Evolutionary conservation across 2,113 vertebrate genomes (phyloP).

Genomic region (Nerophis ophidion): DNA sequence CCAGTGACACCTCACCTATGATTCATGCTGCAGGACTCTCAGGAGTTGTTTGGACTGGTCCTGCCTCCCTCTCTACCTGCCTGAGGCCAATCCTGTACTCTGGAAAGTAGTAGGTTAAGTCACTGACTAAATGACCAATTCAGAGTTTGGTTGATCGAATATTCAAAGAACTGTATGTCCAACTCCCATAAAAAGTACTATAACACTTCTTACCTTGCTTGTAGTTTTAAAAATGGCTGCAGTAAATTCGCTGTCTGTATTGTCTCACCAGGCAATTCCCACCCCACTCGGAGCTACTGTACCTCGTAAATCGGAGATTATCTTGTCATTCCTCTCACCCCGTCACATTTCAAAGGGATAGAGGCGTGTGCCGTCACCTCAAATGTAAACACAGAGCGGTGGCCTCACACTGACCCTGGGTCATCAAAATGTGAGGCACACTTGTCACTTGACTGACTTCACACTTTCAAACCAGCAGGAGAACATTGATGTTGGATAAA

Average conservation of each 20-base stretch:
- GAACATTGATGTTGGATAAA: slow-evolving; percentile 4
- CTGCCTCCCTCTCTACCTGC: slow-evolving; percentile 18
- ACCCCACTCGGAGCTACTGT: slow-evolving; percentile 48
- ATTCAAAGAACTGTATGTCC: not conserved
- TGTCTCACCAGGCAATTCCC: slow-evolving; percentile 4
- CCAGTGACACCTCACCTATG: not conserved
- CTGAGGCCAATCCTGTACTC: not conserved
- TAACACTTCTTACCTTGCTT: not conserved
- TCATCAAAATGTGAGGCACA: slow-evolving; percentile 59
- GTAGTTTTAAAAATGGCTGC: not conserved
- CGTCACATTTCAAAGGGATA: slow-evolving; percentile 52
- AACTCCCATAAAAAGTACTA: not conserved
- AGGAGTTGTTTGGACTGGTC: slow-evolving; percentile 23
- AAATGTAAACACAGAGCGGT: slow-evolving; percentile 51
- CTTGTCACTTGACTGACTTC: slow-evolving; percentile 64
- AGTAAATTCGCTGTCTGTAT: not conserved
- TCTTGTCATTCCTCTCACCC: slow-evolving; percentile 41
- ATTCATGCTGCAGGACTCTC: slow-evolving; percentile 19
- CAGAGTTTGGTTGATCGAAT: not conserved
- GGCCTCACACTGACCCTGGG: slow-evolving; percentile 45
- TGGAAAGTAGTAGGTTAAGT: not conserved
- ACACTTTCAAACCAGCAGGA: slow-evolving; percentile 36
- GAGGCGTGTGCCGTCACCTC: slow-evolving; percentile 57
- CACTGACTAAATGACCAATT: not conserved
- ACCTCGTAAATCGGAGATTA: slow-evolving; percentile 60